A percentile compares a stretch with the other conserved stretches of the same genome.
Evolutionary conservation across 2,797 vertebrate species (phyloP).

Genomic region (Cynopterus sphinx): DNA sequence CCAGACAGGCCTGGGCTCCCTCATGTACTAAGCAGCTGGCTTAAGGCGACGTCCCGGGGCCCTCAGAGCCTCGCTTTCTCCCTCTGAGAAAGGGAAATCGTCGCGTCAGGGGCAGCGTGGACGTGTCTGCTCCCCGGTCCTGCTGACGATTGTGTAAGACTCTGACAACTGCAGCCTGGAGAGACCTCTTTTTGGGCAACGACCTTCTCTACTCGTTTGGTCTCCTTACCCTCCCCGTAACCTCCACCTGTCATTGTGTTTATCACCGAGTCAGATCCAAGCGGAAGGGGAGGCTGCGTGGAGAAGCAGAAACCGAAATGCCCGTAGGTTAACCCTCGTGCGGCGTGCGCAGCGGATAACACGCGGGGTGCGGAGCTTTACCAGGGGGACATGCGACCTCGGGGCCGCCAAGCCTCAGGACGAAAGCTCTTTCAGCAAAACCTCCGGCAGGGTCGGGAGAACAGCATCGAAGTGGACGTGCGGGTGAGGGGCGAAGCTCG

Average conservation of each 20-base stretch:
- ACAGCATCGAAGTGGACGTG: not conserved
- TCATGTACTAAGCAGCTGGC: not conserved
- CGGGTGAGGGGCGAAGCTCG: no score
- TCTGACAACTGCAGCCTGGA: not conserved
- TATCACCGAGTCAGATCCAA: not conserved
- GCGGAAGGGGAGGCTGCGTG: not conserved
- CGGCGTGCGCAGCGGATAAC: rapidly evolving
- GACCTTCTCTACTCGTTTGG: not conserved
- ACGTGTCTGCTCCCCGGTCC: no score
- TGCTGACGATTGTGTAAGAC: rapidly evolving
- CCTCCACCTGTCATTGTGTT: not conserved
- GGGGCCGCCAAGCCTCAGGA: rapidly evolving
- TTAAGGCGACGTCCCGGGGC: rapidly evolving
- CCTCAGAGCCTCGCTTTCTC: not conserved
- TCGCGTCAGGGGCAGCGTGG: not conserved
- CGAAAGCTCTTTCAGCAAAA: not conserved
- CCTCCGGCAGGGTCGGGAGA: not conserved
- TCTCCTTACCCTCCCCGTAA: not conserved
- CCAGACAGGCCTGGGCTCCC: rapidly evolving
- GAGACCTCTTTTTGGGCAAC: not conserved
- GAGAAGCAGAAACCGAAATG: rapidly evolving
- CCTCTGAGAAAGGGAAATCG: not conserved
- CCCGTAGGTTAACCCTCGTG: rapidly evolving
- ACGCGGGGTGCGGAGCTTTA: rapidly evolving
- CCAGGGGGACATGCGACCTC: rapidly evolving